These are phyloP conservation scores for Oncorhynchus clarkii DNA, from an alignment of 2,113 vertebrate genomes.

Conservation along the genomic window DNA sequence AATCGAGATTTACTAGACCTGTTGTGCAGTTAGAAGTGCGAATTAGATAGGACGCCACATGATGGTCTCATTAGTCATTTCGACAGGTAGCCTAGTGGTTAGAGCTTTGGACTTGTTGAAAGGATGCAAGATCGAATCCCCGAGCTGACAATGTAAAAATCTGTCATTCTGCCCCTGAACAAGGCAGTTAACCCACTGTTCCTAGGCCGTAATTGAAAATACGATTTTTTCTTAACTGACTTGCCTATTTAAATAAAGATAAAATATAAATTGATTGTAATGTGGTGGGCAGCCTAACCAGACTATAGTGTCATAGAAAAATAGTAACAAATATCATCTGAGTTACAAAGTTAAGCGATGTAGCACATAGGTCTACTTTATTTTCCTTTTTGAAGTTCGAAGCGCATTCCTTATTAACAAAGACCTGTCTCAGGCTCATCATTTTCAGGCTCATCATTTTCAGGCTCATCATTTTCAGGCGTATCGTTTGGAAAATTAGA, in stretches of 20 bases:
- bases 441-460: not conserved
- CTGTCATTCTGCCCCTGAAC: too few species aligned
- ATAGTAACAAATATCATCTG: too few species aligned
- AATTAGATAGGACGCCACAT: not conserved
- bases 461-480: not conserved
- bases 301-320: not conserved
- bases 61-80: not conserved
- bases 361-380: not conserved
- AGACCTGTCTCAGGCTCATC: not conserved
- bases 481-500: not conserved
- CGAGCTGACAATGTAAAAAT: constrained; percentile 26
- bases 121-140: too few species aligned
- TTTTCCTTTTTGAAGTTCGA: not conserved
- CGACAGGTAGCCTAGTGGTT: too few species aligned
- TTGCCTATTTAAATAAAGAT: too few species aligned
- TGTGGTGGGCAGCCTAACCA: not conserved
- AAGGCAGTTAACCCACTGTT: too few species aligned
- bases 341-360: too few species aligned
- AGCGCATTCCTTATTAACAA: not conserved
- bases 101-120: too few species aligned
- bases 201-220: too few species aligned
- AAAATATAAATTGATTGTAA: not conserved
- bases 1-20: constrained; percentile 1
- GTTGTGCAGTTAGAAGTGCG: not conserved
- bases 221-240: too few species aligned